These are phyloP conservation scores for Pharmacophagus antenor DNA, from an alignment of 2,888 invertebrate genomes.

Conservation along the genomic window DNA sequence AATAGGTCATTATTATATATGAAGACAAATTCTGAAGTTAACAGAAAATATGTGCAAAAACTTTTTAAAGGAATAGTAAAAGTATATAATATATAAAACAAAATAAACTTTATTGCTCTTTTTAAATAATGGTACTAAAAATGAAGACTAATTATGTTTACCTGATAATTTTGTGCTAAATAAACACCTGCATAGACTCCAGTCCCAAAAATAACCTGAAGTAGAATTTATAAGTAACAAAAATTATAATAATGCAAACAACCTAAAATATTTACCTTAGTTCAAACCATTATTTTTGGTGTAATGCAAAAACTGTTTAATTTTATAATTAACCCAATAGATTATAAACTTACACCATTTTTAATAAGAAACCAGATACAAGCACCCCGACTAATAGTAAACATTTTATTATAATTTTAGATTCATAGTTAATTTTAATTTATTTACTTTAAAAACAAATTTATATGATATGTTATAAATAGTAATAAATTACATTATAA, in stretches of 20 bases:
- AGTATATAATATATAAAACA: no score
- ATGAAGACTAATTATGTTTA: slow-evolving; percentile 47
- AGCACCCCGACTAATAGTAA: neutral
- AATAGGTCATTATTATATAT: neutral
- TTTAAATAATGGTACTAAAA: no score
- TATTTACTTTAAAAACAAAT: neutral
- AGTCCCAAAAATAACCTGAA: slow-evolving; percentile 84
- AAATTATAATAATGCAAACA: neutral
- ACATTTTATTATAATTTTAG: slow-evolving; percentile 13
- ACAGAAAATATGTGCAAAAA: neutral
- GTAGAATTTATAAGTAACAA: slow-evolving; percentile 43
- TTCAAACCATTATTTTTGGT: no score
- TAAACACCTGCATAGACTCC: slow-evolving; percentile 88
- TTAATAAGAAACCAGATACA: slow-evolving; percentile 35
- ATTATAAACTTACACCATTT: slow-evolving; percentile 45
- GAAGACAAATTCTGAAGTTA: neutral
- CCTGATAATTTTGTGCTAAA: slow-evolving; percentile 88
- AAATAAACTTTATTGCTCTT: no score
- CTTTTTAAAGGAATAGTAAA: no score
- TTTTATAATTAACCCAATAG: neutral
- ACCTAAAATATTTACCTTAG: no score
- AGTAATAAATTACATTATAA: neutral
- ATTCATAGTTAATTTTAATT: neutral
- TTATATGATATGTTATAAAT: no score
- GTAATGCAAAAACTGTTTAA: no score